phyloP scores from a whole-genome alignment of 2,113 vertebrate species.

The Hyaena hyaena region DNA sequence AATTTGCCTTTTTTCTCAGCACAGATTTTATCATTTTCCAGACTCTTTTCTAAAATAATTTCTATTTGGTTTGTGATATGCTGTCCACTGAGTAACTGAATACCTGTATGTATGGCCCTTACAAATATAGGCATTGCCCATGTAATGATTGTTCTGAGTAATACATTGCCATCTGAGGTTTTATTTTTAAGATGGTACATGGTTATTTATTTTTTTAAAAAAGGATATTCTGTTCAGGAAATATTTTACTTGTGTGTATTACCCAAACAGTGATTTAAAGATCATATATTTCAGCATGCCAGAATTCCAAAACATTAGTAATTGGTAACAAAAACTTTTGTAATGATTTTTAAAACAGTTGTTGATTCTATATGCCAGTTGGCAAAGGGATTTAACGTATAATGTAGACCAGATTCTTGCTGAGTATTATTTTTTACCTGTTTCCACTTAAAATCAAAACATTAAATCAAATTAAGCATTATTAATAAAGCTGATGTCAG shows the following conservation, averaged over 20 bases:
- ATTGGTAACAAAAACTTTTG: neutral
- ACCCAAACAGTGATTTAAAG: slow-evolving; percentile 8
- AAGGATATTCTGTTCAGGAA: neutral
- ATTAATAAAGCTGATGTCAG: slow-evolving; percentile 34
- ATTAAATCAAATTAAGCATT: slow-evolving; percentile 34
- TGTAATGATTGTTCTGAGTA: slow-evolving; percentile 28
- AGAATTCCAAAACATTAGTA: slow-evolving; percentile 44
- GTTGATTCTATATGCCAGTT: neutral
- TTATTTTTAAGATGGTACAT: neutral
- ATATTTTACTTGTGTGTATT: slow-evolving; percentile 29
- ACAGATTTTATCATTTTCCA: slow-evolving; percentile 8
- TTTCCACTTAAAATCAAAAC: slow-evolving; percentile 50
- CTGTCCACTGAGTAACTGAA: neutral
- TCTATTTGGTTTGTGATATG: slow-evolving; percentile 20
- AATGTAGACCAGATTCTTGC: slow-evolving; percentile 8
- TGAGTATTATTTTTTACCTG: slow-evolving; percentile 38
- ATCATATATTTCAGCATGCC: slow-evolving; percentile 22
- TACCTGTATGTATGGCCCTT: neutral
- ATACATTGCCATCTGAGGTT: slow-evolving; percentile 10
- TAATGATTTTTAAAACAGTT: slow-evolving; percentile 21
- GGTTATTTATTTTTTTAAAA: neutral
- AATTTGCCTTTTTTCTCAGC: neutral
- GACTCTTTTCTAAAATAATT: neutral
- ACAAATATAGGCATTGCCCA: neutral
- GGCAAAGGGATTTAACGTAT: neutral